Evolutionary conservation across 2,888 invertebrate genomes (phyloP).

Genomic region (Nudaria mundana): DNA sequence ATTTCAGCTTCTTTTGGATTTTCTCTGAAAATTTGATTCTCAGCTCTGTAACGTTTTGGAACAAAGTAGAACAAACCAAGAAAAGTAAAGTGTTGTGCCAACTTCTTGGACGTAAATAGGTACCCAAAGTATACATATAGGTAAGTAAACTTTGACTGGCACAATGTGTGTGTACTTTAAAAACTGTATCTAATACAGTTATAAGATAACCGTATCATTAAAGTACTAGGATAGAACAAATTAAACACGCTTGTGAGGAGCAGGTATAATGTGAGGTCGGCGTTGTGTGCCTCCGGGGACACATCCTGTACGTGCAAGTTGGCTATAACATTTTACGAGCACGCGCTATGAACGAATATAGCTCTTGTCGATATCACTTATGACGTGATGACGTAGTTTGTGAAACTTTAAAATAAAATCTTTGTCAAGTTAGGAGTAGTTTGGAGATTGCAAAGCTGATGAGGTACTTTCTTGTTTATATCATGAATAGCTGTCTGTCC

Average conservation of each 20-base stretch:
- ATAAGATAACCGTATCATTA: constrained; percentile 13
- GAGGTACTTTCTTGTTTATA: no score
- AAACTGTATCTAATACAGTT: no score
- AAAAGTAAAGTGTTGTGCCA: neutral
- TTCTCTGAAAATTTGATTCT: no score
- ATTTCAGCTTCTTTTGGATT: no score
- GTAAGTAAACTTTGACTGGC: constrained; percentile 40
- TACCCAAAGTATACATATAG: neutral
- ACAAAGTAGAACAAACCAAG: no score
- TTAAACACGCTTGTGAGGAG: constrained; percentile 68
- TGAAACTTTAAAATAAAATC: constrained; percentile 26
- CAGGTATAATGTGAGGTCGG: constrained; percentile 54
- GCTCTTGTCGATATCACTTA: constrained; percentile 64
- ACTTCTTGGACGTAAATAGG: neutral
- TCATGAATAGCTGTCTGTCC: no score
- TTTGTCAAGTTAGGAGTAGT: no score
- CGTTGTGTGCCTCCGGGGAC: constrained; percentile 50
- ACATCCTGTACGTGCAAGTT: constrained; percentile 56
- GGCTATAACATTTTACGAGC: constrained; percentile 75
- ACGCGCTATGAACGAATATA: constrained; percentile 67
- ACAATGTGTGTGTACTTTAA: no score
- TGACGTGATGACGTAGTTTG: constrained; percentile 58
- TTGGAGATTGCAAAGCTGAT: no score
- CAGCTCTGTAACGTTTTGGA: neutral
- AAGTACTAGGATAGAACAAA: constrained; percentile 64